Percentiles rank a stretch among this genome's conserved stretches.
These are phyloP conservation scores for Illadopsis cleaveri DNA, from an alignment of 2,113 vertebrate species.

Conservation along the genomic window DNA sequence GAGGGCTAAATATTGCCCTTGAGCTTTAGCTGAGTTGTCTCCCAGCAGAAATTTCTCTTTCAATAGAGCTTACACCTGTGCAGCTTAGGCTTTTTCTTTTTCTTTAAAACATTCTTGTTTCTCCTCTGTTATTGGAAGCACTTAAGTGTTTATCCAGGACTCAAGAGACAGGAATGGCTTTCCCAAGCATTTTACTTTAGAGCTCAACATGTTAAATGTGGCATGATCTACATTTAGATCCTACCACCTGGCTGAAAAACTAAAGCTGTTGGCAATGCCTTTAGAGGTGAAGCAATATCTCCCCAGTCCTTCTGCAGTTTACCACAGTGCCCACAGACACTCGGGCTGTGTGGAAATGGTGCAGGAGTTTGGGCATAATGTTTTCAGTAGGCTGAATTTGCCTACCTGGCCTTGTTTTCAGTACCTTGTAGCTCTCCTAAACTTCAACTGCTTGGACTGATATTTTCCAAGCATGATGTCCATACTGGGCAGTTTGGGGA, in stretches of 20 bases:
- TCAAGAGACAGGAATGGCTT: background rate
- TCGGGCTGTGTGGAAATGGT: accelerated
- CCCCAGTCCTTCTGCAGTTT: background rate
- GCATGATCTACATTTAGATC: background rate
- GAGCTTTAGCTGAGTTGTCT: background rate
- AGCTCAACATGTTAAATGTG: background rate
- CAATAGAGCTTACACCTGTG: background rate
- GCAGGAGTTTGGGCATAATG: background rate
- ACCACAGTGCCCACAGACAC: background rate
- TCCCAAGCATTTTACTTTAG: background rate
- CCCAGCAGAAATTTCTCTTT: background rate
- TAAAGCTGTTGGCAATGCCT: background rate
- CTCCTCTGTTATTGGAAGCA: background rate
- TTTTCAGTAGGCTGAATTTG: background rate
- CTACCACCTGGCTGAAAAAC: background rate
- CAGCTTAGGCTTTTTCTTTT: background rate
- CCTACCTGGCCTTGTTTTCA: background rate
- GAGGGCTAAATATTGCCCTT: background rate
- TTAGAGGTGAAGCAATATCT: background rate
- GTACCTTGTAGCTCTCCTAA: background rate
- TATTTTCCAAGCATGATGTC: background rate
- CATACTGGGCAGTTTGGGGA: background rate
- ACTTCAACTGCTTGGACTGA: background rate
- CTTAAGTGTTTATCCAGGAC: background rate
- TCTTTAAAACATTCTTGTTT: background rate